Evolutionary conservation across 2,113 vertebrate genomes (phyloP).

Genomic region (Montifringilla adamsi): DNA sequence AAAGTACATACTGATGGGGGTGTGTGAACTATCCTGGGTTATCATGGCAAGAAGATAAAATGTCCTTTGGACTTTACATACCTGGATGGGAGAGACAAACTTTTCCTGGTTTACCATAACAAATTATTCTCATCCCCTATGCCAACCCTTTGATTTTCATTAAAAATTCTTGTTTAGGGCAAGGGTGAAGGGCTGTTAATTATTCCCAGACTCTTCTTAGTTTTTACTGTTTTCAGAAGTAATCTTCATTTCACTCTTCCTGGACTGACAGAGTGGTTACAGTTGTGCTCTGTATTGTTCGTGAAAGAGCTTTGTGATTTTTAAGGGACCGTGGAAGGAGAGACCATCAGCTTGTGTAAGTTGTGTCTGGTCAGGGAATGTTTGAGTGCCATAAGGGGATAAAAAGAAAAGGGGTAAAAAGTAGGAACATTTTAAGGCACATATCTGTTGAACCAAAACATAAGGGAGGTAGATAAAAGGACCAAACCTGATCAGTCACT

Average conservation of each 20-base stretch:
- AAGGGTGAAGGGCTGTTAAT: not conserved
- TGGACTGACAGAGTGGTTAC: not conserved
- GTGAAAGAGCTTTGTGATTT: not conserved
- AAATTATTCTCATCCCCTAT: not conserved
- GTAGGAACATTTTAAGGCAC: not conserved
- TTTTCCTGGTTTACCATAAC: not conserved
- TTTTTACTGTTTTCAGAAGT: not conserved
- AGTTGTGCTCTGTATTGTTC: not conserved
- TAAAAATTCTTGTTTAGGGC: not conserved
- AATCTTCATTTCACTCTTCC: not conserved
- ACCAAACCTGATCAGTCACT: not conserved
- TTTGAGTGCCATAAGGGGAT: not conserved
- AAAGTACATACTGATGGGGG: not conserved
- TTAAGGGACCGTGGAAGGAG: not conserved
- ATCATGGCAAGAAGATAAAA: not conserved
- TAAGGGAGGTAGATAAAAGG: not conserved
- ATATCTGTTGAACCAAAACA: not conserved
- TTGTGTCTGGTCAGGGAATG: not conserved
- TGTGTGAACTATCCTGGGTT: not conserved
- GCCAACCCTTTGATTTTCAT: not conserved
- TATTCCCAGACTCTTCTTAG: not conserved
- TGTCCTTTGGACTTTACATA: not conserved
- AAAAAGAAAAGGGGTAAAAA: not conserved
- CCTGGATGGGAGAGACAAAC: not conserved
- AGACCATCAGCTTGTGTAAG: not conserved